These are phyloP conservation scores for Planiliza haematocheilus DNA, from an alignment of 2,113 vertebrate species.

Conservation along the genomic window DNA sequence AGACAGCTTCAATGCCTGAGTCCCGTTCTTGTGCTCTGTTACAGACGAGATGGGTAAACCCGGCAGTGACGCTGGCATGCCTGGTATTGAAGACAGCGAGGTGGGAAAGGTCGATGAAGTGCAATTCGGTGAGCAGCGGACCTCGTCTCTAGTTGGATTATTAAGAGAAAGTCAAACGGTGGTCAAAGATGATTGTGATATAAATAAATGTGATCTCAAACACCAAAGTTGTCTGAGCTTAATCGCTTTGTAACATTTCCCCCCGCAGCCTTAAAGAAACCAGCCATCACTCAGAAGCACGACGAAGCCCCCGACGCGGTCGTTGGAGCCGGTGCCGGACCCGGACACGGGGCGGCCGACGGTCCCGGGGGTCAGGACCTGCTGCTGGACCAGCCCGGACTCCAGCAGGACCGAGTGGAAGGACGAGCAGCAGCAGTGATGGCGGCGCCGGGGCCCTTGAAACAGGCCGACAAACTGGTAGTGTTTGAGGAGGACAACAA, in stretches of 20 bases:
- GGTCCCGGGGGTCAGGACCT: slow-evolving; percentile 66
- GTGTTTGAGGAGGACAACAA: too few relatives aligned
- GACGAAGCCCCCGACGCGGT: slow-evolving; percentile 59
- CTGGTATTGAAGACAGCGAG: slow-evolving; percentile 96
- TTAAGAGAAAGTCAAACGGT: too few relatives aligned
- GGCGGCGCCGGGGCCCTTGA: slow-evolving; percentile 33
- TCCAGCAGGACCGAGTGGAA: slow-evolving; percentile 74
- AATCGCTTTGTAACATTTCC: too few relatives aligned
- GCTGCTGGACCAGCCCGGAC: slow-evolving; percentile 73
- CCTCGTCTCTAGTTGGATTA: too few relatives aligned
- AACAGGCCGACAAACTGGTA: slow-evolving; percentile 75
- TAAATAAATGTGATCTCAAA: too few relatives aligned
- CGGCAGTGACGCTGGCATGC: slow-evolving; percentile 96
- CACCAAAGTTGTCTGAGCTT: too few relatives aligned
- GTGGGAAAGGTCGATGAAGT: slow-evolving; percentile 89
- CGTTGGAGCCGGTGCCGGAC: slow-evolving; percentile 59
- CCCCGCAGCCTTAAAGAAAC: slow-evolving; percentile 82
- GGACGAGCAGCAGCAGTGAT: slow-evolving; percentile 35
- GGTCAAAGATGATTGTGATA: too few relatives aligned
- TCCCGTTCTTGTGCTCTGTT: slow-evolving; percentile 47
- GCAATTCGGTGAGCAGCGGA: slow-evolving; percentile 87
- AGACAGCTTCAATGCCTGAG: too few relatives aligned
- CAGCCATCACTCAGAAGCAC: slow-evolving; percentile 81
- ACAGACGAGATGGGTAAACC: slow-evolving; percentile 88
- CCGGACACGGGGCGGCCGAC: slow-evolving; percentile 65